Conservation (phyloP, 2,888 invertebrate species). For the Melanostoma scalare region DNA sequence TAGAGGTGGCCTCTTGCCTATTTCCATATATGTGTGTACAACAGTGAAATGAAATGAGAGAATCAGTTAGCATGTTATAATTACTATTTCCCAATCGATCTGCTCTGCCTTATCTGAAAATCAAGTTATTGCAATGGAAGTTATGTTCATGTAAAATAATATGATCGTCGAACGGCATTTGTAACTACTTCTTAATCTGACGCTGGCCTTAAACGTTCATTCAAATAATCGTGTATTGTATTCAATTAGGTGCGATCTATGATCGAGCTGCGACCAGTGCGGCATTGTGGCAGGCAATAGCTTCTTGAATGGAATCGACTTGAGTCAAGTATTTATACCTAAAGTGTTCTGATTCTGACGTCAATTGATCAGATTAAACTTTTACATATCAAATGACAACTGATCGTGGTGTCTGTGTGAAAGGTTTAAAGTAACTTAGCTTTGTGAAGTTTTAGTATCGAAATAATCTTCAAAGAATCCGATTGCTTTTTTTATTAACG, state of each 20-base stretch:
- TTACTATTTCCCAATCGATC: constrained; percentile 23
- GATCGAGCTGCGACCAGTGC: constrained; percentile 11
- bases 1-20: not conserved
- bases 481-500: too few species aligned
- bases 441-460: too few species aligned
- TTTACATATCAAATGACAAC: too few species aligned
- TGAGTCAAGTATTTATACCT: not conserved
- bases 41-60: not conserved
- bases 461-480: too few species aligned
- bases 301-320: constrained; percentile 6
- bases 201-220: constrained; percentile 9
- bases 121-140: not conserved
- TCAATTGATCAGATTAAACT: too few species aligned
- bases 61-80: not conserved
- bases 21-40: not conserved
- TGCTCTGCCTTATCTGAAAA: constrained; percentile 6
- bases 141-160: constrained; percentile 17
- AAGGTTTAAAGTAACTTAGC: too few species aligned
- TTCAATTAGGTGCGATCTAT: not conserved
- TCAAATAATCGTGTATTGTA: constrained; percentile 1
- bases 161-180: constrained; percentile 21
- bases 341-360: too few species aligned
- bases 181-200: not conserved
- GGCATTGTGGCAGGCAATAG: constrained; percentile 1
- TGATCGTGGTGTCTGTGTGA: too few species aligned